Base-by-base conservation (phyloP, 1,140 invertebrate genomes). In the Magallana ariakensis region DNA sequence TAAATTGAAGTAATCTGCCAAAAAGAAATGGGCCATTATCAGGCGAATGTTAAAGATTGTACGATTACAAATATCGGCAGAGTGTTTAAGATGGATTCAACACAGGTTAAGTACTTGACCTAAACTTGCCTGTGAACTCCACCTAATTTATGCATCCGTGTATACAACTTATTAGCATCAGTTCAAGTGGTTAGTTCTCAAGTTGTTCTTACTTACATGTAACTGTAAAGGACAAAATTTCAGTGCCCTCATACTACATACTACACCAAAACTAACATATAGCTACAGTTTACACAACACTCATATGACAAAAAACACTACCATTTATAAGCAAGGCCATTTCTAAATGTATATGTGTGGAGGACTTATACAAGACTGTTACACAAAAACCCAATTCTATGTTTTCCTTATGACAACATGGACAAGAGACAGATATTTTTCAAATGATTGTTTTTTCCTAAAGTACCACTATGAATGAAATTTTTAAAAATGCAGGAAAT, bases 71-170 rank as follows among this genome's bases (percentile, higher is more conserved):
- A 60, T n/a, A 16, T 13, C 15, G 13, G n/a, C 15, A 26, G 22
- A 26, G 66, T 75, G 10, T 75, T 33, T 10, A 22, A 75, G 10
- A 9, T 75, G 0, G 22, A 60, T 60, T 60, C 15, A 46, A 19
- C 33, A 75, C 11, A 33, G 9, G 22, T 22, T 75, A 75, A 75
- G 66, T 75, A 75, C 66, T 26, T 75, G 66, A 75, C 66, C 66
- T 75, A 19, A 26, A 13, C 1, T 26, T 75, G 19, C 11, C 15
- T 75, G 66, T 75, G 22, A 33, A 22, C 66, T 75, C 66, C 66
- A 75, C 66, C 66, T 33, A 75, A 75, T 75, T 75, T 75, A 75
- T 75, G 58, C 11, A 62, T 46, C 33, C 33, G 2, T 46, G 33
- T 46, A 5, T 16, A 62, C 58, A 62, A 75, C 11, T 75, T 13